Percentiles rank a stretch among this genome's conserved stretches.
Evolutionary conservation across 53 echinoderm and acorn worm genomes (phyloP).

Genomic region (Echinarachnius parma): DNA sequence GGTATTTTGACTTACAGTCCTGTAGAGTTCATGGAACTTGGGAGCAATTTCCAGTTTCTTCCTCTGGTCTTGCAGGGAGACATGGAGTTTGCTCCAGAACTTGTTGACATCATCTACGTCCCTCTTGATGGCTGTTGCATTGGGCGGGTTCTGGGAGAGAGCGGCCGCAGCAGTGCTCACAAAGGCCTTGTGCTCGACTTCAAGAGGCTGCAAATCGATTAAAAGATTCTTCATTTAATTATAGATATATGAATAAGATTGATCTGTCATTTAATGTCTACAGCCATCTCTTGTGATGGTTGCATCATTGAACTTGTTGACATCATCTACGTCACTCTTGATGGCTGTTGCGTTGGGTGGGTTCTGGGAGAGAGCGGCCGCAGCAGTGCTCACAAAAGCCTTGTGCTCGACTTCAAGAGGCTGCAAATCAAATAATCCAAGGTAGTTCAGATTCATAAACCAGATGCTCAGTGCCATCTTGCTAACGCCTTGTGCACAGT

Average conservation of each 20-base stretch:
- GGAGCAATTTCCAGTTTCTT: slow-evolving; percentile 74
- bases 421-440: too few species aligned
- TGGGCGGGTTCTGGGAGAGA: slow-evolving; percentile 60
- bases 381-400: slow-evolving; percentile 58
- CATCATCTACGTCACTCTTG: slow-evolving; percentile 75
- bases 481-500: too few species aligned
- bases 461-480: too few species aligned
- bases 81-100: slow-evolving; percentile 74
- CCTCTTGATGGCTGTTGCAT: slow-evolving; percentile 50
- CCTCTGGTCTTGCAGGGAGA: slow-evolving; percentile 71
- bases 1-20: slow-evolving; percentile 75
- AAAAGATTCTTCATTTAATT: neutral
- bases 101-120: slow-evolving; percentile 76
- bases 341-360: slow-evolving; percentile 55
- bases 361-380: slow-evolving; percentile 52
- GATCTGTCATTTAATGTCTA: too few species aligned
- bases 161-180: slow-evolving; percentile 52
- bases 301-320: slow-evolving; percentile 61
- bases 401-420: slow-evolving; percentile 57
- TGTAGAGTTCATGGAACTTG: slow-evolving; percentile 82
- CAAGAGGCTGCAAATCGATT: slow-evolving; percentile 54
- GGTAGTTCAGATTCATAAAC: too few species aligned
- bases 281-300: too few species aligned
- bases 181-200: slow-evolving; percentile 54
- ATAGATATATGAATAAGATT: too few species aligned